Evolutionary conservation across 2,888 invertebrate genomes (phyloP).

Genomic region (Euzetes globulus): DNA sequence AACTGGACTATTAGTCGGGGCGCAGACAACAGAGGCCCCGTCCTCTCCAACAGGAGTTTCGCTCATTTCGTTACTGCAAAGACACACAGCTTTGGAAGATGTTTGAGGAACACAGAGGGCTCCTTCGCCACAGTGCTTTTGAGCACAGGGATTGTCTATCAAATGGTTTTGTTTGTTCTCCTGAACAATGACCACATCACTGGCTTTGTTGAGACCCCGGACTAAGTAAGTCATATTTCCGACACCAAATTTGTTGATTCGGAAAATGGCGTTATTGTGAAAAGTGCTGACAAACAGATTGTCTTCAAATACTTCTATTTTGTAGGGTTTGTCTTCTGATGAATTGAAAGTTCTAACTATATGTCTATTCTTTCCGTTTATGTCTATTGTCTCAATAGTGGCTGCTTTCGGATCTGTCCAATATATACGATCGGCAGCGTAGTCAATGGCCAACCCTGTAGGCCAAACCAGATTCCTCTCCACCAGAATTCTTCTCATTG

Average conservation of each 20-base stretch:
- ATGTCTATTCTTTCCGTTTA: constrained; percentile 66
- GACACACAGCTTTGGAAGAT: constrained; percentile 44
- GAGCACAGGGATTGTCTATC: constrained; percentile 43
- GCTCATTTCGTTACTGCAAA: constrained; percentile 47
- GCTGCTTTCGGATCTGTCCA: constrained; percentile 88
- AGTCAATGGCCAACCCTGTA: constrained; percentile 67
- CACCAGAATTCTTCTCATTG: constrained; percentile 61
- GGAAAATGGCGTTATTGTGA: constrained; percentile 57
- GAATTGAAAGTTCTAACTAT: constrained; percentile 58
- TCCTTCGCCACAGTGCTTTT: constrained; percentile 55
- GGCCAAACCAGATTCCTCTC: constrained; percentile 73
- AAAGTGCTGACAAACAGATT: constrained; percentile 66
- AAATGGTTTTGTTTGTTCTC: constrained; percentile 56
- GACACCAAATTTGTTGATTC: constrained; percentile 60
- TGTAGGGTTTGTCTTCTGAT: constrained; percentile 55
- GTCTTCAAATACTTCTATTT: constrained; percentile 75
- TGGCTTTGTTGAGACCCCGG: constrained; percentile 54
- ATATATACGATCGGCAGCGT: constrained; percentile 60
- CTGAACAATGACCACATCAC: constrained; percentile 62
- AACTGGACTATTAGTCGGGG: background rate
- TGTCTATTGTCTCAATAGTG: constrained; percentile 72
- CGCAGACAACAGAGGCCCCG: background rate
- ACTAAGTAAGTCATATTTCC: constrained; percentile 53
- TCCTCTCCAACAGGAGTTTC: constrained; percentile 38
- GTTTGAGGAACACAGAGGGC: constrained; percentile 55